These are phyloP conservation scores for Tragelaphus oryx DNA, from an alignment of 2,797 vertebrate species.

Conservation along the genomic window DNA sequence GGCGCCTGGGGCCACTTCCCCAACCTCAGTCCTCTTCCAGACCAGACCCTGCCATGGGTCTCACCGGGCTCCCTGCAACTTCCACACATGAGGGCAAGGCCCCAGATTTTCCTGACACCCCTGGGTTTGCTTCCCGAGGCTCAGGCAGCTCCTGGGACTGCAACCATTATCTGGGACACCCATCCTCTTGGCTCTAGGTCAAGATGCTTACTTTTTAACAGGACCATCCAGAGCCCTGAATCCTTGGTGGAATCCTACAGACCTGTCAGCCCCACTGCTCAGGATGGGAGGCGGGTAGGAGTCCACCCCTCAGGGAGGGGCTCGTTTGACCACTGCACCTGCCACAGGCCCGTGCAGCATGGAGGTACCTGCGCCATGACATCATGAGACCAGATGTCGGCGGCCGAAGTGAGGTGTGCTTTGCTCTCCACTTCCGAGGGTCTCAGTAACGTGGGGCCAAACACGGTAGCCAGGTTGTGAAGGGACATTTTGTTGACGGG, in stretches of 20 bases:
- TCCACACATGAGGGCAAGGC: background rate
- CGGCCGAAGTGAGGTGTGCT: constrained; percentile 91
- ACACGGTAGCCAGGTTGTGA: constrained; percentile 97
- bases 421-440: constrained; percentile 95
- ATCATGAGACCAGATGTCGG: constrained; percentile 99
- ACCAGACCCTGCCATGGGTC: background rate
- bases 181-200: background rate
- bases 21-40: background rate
- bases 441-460: constrained; percentile 96
- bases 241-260: background rate
- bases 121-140: background rate
- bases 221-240: background rate
- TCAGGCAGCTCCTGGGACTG: background rate
- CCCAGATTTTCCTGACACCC: background rate
- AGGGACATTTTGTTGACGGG: constrained; percentile 99
- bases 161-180: background rate
- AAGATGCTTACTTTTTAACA: background rate
- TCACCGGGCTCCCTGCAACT: background rate
- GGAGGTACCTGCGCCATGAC: constrained; percentile 96
- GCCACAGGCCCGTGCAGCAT: background rate
- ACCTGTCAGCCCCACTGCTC: background rate
- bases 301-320: too few species aligned
- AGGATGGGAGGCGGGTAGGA: background rate
- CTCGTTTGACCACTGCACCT: rapidly evolving
- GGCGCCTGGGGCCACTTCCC: background rate